These are phyloP conservation scores for Dryas iulia DNA, from an alignment of 1,140 invertebrate genomes.

Conservation along the genomic window DNA sequence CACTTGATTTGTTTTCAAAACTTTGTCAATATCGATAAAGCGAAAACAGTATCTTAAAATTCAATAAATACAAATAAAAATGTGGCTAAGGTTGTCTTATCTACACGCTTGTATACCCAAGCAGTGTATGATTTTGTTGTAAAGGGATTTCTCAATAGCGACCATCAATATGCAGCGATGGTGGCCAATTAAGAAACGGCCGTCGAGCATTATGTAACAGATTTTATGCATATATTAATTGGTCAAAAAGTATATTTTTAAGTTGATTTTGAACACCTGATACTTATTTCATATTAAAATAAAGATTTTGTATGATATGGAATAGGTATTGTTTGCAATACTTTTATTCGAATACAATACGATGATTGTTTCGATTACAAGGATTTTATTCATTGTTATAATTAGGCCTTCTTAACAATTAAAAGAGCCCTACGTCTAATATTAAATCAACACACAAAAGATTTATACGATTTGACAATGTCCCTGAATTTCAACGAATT, in stretches of 20 bases:
- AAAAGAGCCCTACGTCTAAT: not conserved
- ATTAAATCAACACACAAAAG: too few species aligned
- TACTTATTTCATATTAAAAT: not conserved
- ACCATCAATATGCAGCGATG: constrained; percentile 1
- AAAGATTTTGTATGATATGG: not conserved
- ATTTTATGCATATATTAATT: not conserved
- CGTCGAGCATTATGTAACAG: constrained; percentile 8
- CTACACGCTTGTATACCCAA: not conserved
- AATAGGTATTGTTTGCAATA: not conserved
- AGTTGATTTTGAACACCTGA: too few species aligned
- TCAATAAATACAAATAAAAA: too few species aligned
- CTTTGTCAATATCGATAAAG: too few species aligned
- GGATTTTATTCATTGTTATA: not conserved
- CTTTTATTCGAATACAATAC: not conserved
- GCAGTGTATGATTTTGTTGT: not conserved
- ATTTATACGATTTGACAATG: too few species aligned
- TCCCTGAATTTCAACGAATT: too few species aligned
- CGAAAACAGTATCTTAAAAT: too few species aligned
- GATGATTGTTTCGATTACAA: not conserved
- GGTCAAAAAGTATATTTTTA: not conserved
- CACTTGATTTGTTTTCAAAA: too few species aligned
- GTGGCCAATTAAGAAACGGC: constrained; percentile 8
- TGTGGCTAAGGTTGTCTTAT: too few species aligned
- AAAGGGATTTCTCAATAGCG: constrained; percentile 3
- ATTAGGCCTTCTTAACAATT: not conserved